A percentile compares a stretch with the other conserved stretches of the same genome.
phyloP scores from a whole-genome alignment of 2,888 invertebrate genomes.

The Timema cristinae region DNA sequence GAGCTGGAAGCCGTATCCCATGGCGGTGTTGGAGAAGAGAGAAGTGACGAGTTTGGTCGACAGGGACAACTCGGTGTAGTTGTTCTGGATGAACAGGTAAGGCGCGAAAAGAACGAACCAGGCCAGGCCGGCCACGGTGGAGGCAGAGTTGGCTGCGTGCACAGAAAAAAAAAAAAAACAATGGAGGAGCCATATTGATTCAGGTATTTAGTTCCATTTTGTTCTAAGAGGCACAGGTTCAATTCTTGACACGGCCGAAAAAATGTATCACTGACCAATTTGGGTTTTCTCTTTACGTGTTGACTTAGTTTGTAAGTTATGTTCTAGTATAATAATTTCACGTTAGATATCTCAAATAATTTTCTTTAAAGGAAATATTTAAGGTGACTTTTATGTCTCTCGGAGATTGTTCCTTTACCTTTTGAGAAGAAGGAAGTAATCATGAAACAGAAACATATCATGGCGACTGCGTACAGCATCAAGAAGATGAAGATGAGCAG shows the following conservation, averaged over 20 bases:
- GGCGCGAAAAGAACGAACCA: slow-evolving; percentile 76
- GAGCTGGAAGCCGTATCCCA: slow-evolving; percentile 73
- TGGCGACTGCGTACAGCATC: slow-evolving; percentile 63
- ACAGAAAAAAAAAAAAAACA: too few species aligned
- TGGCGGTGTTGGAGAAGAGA: slow-evolving; percentile 70
- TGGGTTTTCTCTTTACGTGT: too few species aligned
- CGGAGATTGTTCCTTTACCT: slow-evolving; percentile 50
- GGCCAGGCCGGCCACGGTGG: slow-evolving; percentile 68
- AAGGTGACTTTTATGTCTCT: too few species aligned
- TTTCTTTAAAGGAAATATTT: too few species aligned
- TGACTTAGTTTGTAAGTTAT: too few species aligned
- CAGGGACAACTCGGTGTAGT: slow-evolving; percentile 60
- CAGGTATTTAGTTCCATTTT: too few species aligned
- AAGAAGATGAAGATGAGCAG: slow-evolving; percentile 66
- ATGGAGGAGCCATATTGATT: too few species aligned
- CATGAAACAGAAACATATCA: slow-evolving; percentile 75
- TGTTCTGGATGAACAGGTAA: slow-evolving; percentile 61
- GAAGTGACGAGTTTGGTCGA: slow-evolving; percentile 59
- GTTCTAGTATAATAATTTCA: too few species aligned
- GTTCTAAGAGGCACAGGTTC: too few species aligned
- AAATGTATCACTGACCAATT: too few species aligned
- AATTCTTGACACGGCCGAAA: too few species aligned
- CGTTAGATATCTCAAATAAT: too few species aligned
- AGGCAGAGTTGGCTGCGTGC: slow-evolving; percentile 67
- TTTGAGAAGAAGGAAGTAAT: slow-evolving; percentile 75